Conservation (phyloP, 1,140 invertebrate species). For the Phymorhynchus buccinoides region DNA sequence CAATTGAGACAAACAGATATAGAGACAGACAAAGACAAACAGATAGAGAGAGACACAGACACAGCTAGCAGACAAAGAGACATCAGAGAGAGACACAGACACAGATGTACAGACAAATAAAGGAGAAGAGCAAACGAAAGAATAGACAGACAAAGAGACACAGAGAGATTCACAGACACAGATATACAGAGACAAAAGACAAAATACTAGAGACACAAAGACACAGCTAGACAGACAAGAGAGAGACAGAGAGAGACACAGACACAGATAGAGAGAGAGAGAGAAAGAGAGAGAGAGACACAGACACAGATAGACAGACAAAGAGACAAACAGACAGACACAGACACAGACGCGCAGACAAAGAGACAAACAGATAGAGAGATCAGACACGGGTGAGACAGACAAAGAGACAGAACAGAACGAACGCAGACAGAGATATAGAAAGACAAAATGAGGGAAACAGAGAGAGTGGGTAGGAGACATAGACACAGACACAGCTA, state of each 20-base stretch:
- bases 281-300: neutral
- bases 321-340: too few relatives aligned
- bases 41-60: neutral
- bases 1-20: neutral
- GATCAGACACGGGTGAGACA: too few relatives aligned
- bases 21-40: neutral
- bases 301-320: too few relatives aligned
- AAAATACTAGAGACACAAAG: neutral
- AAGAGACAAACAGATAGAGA: too few relatives aligned
- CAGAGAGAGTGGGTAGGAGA: too few relatives aligned
- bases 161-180: too few relatives aligned
- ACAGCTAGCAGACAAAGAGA: neutral
- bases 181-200: neutral
- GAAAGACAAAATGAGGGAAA: neutral
- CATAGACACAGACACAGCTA: constrained; percentile 1
- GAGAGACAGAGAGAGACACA: neutral
- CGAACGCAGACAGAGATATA: neutral
- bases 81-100: neutral
- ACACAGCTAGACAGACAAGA: neutral
- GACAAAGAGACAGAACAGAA: too few relatives aligned
- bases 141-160: too few relatives aligned
- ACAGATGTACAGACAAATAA: neutral
- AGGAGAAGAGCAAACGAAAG: too few relatives aligned
- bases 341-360: too few relatives aligned
- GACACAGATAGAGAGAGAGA: neutral